These are phyloP conservation scores for Idris sp. DNA, from an alignment of 1,140 invertebrate genomes.

Conservation along the genomic window DNA sequence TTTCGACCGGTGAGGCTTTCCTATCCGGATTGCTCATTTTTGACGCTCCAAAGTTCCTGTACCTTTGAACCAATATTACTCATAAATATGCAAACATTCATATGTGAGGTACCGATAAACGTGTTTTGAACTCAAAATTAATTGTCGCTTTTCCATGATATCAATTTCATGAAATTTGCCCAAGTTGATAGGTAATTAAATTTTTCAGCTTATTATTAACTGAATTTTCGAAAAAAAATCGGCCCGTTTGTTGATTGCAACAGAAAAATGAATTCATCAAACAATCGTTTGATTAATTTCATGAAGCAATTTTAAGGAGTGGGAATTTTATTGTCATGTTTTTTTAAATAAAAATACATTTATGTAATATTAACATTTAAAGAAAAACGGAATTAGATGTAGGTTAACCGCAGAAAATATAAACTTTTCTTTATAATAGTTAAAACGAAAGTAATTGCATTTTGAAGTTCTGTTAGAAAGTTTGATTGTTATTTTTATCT, in stretches of 20 bases:
- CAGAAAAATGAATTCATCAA: too few relatives aligned
- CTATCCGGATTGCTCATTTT: conserved; percentile 35
- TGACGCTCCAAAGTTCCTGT: conserved; percentile 34
- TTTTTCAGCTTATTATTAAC: too few relatives aligned
- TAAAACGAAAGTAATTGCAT: conserved; percentile 35
- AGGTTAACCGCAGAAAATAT: conserved; percentile 35
- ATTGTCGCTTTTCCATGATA: neutral
- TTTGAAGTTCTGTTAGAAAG: conserved; percentile 42
- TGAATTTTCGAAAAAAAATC: too few relatives aligned
- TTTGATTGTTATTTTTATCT: conserved; percentile 11
- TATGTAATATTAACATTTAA: too few relatives aligned
- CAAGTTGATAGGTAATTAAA: conserved; percentile 2
- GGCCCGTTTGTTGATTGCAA: too few relatives aligned
- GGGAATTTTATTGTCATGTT: too few relatives aligned
- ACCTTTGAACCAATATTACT: conserved; percentile 20
- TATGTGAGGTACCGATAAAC: conserved; percentile 29
- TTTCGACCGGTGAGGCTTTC: conserved; percentile 39
- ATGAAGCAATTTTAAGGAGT: too few relatives aligned
- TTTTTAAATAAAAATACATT: too few relatives aligned
- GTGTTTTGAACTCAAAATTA: conserved; percentile 18
- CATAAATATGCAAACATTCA: conserved; percentile 50
- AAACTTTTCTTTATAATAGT: conserved; percentile 33
- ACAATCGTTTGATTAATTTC: too few relatives aligned
- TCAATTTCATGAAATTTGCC: too few relatives aligned
- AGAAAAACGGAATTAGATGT: conserved; percentile 24